Base-by-base conservation (phyloP, 1,140 invertebrate genomes). In the Cyclina sinensis region DNA sequence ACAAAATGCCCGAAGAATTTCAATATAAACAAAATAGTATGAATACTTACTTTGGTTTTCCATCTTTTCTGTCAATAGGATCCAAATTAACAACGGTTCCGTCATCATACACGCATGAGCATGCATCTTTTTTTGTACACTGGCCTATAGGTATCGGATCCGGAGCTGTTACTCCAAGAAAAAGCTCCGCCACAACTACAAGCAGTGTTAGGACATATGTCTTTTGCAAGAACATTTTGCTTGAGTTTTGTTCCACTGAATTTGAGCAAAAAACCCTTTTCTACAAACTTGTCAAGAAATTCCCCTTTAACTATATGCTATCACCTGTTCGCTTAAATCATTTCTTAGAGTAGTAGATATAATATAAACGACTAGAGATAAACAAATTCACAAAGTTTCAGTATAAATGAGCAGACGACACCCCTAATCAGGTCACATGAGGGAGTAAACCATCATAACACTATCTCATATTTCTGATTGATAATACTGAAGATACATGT, bases 11-110 rank as follows among this genome's bases (percentile, higher is more conserved):
- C n/a, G n/a, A n/a, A n/a, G n/a, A n/a, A n/a, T n/a, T n/a, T n/a
- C n/a, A n/a, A n/a, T n/a, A n/a, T n/a, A n/a, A n/a, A n/a, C n/a
- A n/a, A n/a, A n/a, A n/a, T n/a, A n/a, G n/a, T n/a, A n/a, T n/a
- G n/a, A 11, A 76, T 27, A 68, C 80, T 68, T 46, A 82, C 80
- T 82, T 82, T 65, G 80, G 80, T 65, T 32, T 48, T 12, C 80
- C 80, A n/a, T 82, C 80, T 30, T 82, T 65, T 37, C 80, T 65
- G 14, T 65, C 59, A n/a, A 82, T 14, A 30, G 35, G 12, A 21
- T 24, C 37, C 21, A 82, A 59, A 16, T 82, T 82, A 9, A 82
- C 80, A 14, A 82, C 68, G 7, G 62, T 68, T 12, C 80, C 80
- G 39, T 82, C 80, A 37, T 82, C 80, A 32, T 82, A 82, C 27